Evolutionary conservation across 1,140 invertebrate species (phyloP).

Genomic region (Neodiprion fabricii): DNA sequence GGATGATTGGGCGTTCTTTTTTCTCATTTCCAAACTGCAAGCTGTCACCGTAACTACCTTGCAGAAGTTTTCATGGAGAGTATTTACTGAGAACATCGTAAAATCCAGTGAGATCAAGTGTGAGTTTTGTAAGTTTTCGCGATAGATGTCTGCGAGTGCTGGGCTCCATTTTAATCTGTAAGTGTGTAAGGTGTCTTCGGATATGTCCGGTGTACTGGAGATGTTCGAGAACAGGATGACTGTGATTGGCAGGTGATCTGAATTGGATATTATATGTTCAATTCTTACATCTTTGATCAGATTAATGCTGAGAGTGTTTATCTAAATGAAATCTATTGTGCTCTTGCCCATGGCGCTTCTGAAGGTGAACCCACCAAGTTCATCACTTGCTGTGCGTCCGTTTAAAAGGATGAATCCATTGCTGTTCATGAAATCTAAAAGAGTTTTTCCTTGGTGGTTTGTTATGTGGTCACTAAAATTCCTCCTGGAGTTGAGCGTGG

Average conservation of each 20-base stretch:
- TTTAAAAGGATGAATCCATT: slow-evolving; percentile 8
- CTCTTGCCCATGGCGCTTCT: background rate
- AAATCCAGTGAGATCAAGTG: too few species aligned
- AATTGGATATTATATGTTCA: background rate
- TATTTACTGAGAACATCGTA: too few species aligned
- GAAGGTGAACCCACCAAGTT: background rate
- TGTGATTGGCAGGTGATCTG: background rate
- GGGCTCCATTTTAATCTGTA: too few species aligned
- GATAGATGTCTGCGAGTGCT: too few species aligned
- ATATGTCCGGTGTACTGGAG: too few species aligned
- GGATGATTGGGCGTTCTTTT: too few species aligned
- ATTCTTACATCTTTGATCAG: background rate
- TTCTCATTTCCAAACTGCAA: too few species aligned
- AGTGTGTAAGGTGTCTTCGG: too few species aligned
- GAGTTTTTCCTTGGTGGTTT: background rate
- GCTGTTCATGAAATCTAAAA: slow-evolving; percentile 2
- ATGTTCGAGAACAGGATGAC: background rate
- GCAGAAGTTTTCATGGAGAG: too few species aligned
- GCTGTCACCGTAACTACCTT: too few species aligned
- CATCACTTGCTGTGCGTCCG: background rate
- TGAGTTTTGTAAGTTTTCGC: too few species aligned
- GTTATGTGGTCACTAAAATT: background rate
- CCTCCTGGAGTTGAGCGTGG: background rate
- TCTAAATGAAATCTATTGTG: slow-evolving; percentile 13
- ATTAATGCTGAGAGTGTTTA: background rate